Base-by-base conservation (phyloP, 2,113 vertebrate genomes). In the Sula dactylatra region DNA sequence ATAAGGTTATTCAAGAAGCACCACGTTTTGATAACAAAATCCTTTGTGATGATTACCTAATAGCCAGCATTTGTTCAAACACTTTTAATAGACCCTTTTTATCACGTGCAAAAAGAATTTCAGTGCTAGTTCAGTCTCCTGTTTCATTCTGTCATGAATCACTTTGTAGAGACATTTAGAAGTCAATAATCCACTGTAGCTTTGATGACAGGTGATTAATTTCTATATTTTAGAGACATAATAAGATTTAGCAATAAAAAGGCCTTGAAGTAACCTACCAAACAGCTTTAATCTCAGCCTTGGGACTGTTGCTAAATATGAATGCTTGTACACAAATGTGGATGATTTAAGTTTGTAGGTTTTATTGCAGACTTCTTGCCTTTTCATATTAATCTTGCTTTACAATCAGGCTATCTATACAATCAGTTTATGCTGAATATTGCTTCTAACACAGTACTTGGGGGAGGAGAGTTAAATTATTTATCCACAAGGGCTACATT, bases 181-280 rank as follows among this genome's bases (percentile, higher is more conserved):
- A 98, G 98, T 98, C 98, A 98, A 98, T 98, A 98, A 98, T 98
- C 98, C 98, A 98, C 98, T 98, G 98, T 98, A 97, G 98, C 97
- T 98, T 98, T 98, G 98, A 98, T 98, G 98, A 98, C 98, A 98
- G 98, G 98, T 98, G 98, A 98, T 98, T 98, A 98, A 98, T 98
- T 98, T 98, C 98, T 98, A 98, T 98, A 98, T 98, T 98, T 98
- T 98, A 98, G 97, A 98, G 98, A 98, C 98, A 98, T 98, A 98
- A 98, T 98, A 98, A 98, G 98, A 98, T 98, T 98, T 98, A 98
- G 98, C 97, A 98, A 98, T 98, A 98, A 98, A 98, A 98, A 98
- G 98, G 98, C 98, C 98, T 98, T 98, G 98, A 98, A 98, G 98
- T 98, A 98, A 98, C 98, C 98, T 98, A 98, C 98, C 97, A 98